These are phyloP conservation scores for Metaphire vulgaris DNA, from an alignment of 1,140 invertebrate genomes.

Conservation along the genomic window DNA sequence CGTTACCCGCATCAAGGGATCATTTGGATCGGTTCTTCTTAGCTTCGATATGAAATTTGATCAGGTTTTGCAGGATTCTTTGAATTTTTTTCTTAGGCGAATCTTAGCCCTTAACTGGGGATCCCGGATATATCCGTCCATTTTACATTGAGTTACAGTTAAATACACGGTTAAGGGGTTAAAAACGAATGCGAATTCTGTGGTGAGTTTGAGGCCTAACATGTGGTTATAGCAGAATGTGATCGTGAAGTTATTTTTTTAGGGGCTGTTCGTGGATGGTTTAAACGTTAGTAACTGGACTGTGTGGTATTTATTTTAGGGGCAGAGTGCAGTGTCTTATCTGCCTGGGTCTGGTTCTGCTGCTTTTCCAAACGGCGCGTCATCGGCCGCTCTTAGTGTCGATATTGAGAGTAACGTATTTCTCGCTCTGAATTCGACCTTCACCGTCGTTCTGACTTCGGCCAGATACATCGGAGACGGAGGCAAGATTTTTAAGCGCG, in stretches of 20 bases:
- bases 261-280: too few relatives aligned
- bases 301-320: too few relatives aligned
- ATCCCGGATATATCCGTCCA: too few relatives aligned
- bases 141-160: too few relatives aligned
- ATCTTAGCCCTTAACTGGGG: too few relatives aligned
- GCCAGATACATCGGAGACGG: slow-evolving; percentile 39
- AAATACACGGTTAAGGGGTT: too few relatives aligned
- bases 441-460: slow-evolving; percentile 38
- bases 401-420: slow-evolving; percentile 40
- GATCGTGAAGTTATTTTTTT: too few relatives aligned
- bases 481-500: slow-evolving; percentile 29
- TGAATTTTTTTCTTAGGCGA: not conserved
- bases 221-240: too few relatives aligned
- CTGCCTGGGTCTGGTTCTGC: slow-evolving; percentile 34
- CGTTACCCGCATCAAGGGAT: slow-evolving; percentile 41
- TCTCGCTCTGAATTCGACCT: slow-evolving; percentile 39
- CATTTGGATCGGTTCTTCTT: slow-evolving; percentile 40
- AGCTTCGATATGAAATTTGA: slow-evolving; percentile 41
- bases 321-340: slow-evolving; percentile 30
- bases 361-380: slow-evolving; percentile 37
- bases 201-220: too few relatives aligned
- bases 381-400: slow-evolving; percentile 28
- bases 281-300: too few relatives aligned
- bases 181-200: too few relatives aligned
- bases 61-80: slow-evolving; percentile 32